Evolutionary conservation across 1,140 invertebrate genomes (phyloP).

Genomic region (Listronotus oregonensis): DNA sequence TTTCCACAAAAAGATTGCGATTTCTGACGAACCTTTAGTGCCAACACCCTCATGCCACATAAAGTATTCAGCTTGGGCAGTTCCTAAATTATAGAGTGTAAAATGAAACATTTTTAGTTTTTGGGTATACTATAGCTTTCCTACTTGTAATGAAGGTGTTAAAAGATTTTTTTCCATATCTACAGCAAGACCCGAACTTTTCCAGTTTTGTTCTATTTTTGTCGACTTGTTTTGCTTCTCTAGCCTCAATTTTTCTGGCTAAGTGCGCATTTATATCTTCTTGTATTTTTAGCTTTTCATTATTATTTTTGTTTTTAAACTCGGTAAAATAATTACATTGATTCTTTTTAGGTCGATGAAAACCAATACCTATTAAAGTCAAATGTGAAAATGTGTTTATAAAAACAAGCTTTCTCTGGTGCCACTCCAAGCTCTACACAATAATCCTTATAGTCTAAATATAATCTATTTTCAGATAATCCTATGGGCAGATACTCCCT

Average conservation of each 20-base stretch:
- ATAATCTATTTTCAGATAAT: conserved; percentile 13
- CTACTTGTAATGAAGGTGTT: background rate
- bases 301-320: too few species aligned
- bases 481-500: background rate
- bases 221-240: background rate
- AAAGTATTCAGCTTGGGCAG: background rate
- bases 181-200: background rate
- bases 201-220: conserved; percentile 1
- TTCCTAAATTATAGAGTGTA: background rate
- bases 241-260: background rate
- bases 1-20: background rate
- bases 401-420: background rate
- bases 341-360: background rate
- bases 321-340: background rate
- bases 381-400: background rate
- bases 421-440: background rate
- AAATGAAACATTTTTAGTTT: background rate
- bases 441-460: background rate
- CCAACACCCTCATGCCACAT: conserved; percentile 3
- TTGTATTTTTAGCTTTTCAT: background rate
- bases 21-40: background rate
- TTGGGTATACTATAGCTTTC: background rate
- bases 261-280: background rate
- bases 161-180: background rate
- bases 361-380: background rate